These are phyloP conservation scores for Syrrhaptes paradoxus DNA, from an alignment of 2,113 vertebrate species.

Conservation along the genomic window DNA sequence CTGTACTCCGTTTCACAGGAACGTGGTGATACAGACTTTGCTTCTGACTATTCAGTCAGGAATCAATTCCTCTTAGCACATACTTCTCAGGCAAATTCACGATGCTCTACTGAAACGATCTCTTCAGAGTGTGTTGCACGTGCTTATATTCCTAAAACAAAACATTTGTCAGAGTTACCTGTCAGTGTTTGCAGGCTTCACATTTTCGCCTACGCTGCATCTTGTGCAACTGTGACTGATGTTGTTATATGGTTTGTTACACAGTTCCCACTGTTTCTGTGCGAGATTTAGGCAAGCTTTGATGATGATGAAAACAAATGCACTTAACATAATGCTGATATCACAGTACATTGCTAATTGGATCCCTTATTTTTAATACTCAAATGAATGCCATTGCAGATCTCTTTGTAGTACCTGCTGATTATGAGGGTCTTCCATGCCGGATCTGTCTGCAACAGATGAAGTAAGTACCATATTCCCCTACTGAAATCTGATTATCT, in stretches of 20 bases:
- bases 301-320: background rate
- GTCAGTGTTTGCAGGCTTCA: background rate
- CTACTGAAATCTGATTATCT: background rate
- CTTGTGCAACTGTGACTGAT: background rate
- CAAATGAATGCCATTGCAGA: background rate
- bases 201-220: background rate
- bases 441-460: background rate
- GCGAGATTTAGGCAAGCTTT: background rate
- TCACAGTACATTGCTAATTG: background rate
- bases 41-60: background rate
- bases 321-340: conserved; percentile 1
- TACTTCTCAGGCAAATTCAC: background rate
- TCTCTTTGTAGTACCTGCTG: background rate
- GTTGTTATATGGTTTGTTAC: background rate
- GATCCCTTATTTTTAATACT: background rate
- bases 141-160: background rate
- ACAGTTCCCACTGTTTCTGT: background rate
- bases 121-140: background rate
- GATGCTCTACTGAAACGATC: background rate
- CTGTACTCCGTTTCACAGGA: background rate
- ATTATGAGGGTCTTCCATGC: background rate
- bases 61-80: background rate
- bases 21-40: background rate
- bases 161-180: background rate
- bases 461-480: background rate